phyloP scores from a whole-genome alignment of 2,797 vertebrate genomes.

The Thalassophryne amazonica region DNA sequence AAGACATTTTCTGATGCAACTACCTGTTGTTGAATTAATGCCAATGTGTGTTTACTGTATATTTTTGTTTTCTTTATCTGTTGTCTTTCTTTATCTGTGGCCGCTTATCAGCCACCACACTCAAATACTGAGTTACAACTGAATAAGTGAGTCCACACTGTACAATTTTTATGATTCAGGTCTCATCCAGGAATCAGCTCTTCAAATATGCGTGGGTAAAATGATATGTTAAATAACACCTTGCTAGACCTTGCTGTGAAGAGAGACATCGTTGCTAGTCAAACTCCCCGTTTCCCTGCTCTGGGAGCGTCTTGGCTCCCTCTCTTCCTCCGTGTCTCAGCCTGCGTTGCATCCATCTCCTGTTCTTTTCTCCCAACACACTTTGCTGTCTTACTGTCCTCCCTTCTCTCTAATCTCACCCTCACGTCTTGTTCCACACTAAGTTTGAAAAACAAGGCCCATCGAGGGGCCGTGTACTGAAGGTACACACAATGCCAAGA shows the following conservation, averaged over 20 bases:
- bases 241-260: conserved; percentile 28
- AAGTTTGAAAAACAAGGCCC: conserved; percentile 41
- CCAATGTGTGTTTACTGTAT: too few species aligned
- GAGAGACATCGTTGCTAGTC: conserved; percentile 30
- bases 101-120: conserved; percentile 1
- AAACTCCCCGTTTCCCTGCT: conserved; percentile 46
- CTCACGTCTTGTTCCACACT: conserved; percentile 24
- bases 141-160: not conserved
- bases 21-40: too few species aligned
- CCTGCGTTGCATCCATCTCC: conserved; percentile 58
- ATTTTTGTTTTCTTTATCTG: too few species aligned
- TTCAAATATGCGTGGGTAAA: conserved; percentile 47
- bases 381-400: conserved; percentile 26
- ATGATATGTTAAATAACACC: conserved; percentile 38
- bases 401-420: conserved; percentile 26
- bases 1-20: too few species aligned
- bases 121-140: conserved; percentile 4
- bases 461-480: conserved; percentile 24
- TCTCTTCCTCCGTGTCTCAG: conserved; percentile 39
- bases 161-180: not conserved
- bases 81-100: too few species aligned
- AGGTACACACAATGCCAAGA: conserved; percentile 3
- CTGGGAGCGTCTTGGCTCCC: conserved; percentile 43
- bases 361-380: conserved; percentile 39
- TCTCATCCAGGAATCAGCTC: conserved; percentile 37